A percentile compares a stretch with the other conserved stretches of the same genome.
These are phyloP conservation scores for Ectemnius cavifrons DNA, from an alignment of 2,888 invertebrate species.

Conservation along the genomic window DNA sequence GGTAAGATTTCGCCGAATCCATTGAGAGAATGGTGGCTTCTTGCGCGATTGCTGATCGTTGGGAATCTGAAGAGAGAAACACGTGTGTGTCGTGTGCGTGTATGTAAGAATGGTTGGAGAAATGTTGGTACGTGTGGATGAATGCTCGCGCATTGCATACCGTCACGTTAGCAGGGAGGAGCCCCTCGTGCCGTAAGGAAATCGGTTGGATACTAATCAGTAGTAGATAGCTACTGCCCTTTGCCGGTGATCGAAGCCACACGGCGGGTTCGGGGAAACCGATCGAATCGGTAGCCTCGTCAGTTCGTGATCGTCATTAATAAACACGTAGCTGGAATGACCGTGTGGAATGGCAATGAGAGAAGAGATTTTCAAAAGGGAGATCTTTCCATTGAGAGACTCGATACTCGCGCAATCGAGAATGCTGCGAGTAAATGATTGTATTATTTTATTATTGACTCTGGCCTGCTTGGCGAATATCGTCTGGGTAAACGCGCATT, in stretches of 20 bases:
- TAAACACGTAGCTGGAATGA: conserved; percentile 20
- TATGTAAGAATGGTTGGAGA: conserved; percentile 30
- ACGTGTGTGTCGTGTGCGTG: conserved; percentile 17
- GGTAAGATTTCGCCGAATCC: background rate
- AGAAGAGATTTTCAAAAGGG: background rate
- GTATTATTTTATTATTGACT: background rate
- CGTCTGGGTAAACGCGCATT: conserved; percentile 5
- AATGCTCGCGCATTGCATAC: conserved; percentile 54
- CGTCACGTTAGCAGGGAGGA: conserved; percentile 61
- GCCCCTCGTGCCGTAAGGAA: conserved; percentile 49
- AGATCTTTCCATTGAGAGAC: conserved; percentile 1
- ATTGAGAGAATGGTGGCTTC: conserved; percentile 28
- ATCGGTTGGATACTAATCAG: conserved; percentile 58
- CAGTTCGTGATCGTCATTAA: conserved; percentile 27
- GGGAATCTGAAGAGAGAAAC: conserved; percentile 33
- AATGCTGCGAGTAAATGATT: background rate
- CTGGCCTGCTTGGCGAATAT: background rate
- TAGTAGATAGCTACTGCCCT: conserved; percentile 41
- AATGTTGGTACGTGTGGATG: conserved; percentile 16
- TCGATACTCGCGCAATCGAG: background rate
- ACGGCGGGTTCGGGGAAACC: conserved; percentile 33
- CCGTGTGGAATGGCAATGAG: conserved; percentile 7
- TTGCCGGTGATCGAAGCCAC: conserved; percentile 26
- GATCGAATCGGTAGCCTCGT: conserved; percentile 19
- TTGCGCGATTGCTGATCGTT: conserved; percentile 5